Evolutionary conservation across 2,888 invertebrate species (phyloP), one percentile per base, ranked within the genome.

Genomic region (Hirtodrosophila trivittata): DNA sequence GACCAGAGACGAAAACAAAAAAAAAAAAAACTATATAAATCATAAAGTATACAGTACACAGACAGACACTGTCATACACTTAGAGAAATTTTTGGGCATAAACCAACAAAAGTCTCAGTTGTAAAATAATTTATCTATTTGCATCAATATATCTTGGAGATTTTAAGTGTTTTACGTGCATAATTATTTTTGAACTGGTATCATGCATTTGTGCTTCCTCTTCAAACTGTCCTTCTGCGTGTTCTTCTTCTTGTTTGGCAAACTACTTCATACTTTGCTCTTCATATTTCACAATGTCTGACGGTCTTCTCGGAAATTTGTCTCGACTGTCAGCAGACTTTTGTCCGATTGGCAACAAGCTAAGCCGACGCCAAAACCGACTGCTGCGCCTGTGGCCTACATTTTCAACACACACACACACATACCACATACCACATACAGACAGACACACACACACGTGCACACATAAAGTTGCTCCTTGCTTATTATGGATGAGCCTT

Each of bases 361-460:
- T 58, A 58, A 75, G 71, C 37, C 45, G 58, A 58, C 49, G 18
- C 18, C 18, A 21, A 21, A 72, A 75, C 67, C 51, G 39, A 50
- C 73, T 47, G 18, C 18, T 21, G 18, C 59, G 78, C 75, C 81
- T 86, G 75, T 84, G 82, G 82, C 82, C 82, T 82, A 82, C 75
- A 81, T 82, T 82, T 60, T 26, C 12, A 56, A 49, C 49, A 51
- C 74, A 68, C 57, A 64, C 18, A 63, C 37, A 56, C 21, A 33
- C 32, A 33, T 25, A 57, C 39, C 16, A 33, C 28, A 33, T 16
- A 57, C 33, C 16, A 14, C 7, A 47, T 13, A 35, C 14, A 57
- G 28, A 58, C 26, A 43, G 28, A 58, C 26, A 43, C n/a, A 45
- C 35, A 45, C 16, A 59, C 1, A 35, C 8, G 26, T 5, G 33